Evolutionary conservation across 2,888 invertebrate species (phyloP).

Genomic region (Cataglyphis albicans): DNA sequence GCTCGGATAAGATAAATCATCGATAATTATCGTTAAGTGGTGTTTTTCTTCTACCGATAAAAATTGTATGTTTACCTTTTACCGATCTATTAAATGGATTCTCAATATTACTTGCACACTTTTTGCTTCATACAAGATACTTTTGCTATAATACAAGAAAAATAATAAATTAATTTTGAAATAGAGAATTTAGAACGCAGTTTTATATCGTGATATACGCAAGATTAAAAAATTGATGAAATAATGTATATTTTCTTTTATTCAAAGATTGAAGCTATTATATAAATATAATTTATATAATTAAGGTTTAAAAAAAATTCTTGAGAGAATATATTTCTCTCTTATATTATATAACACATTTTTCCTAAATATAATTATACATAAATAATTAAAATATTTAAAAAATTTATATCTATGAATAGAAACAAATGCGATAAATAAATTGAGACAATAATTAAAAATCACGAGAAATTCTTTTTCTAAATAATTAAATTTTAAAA

Average conservation of each 20-base stretch:
- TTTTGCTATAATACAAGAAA: neutral
- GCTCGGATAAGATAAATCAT: conserved; percentile 32
- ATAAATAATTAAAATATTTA: neutral
- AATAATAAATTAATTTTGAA: neutral
- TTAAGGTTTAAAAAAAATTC: neutral
- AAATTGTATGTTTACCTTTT: neutral
- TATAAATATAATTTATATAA: conserved; percentile 13
- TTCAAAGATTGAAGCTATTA: neutral
- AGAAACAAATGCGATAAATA: neutral
- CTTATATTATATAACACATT: neutral
- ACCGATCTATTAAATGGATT: neutral
- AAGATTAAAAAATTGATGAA: neutral
- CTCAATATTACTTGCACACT: neutral
- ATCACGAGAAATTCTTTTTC: neutral
- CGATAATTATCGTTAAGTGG: neutral
- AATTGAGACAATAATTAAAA: neutral
- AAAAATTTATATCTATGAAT: neutral
- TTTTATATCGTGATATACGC: neutral
- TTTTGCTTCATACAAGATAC: neutral
- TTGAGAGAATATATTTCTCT: neutral
- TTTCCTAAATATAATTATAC: neutral
- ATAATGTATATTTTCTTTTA: neutral
- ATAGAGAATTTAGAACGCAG: neutral
- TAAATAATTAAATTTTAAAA: neutral
- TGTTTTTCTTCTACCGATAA: neutral